These are phyloP conservation scores for Trissonchulus latispiculum DNA, from an alignment of 2,888 invertebrate species.

Conservation along the genomic window DNA sequence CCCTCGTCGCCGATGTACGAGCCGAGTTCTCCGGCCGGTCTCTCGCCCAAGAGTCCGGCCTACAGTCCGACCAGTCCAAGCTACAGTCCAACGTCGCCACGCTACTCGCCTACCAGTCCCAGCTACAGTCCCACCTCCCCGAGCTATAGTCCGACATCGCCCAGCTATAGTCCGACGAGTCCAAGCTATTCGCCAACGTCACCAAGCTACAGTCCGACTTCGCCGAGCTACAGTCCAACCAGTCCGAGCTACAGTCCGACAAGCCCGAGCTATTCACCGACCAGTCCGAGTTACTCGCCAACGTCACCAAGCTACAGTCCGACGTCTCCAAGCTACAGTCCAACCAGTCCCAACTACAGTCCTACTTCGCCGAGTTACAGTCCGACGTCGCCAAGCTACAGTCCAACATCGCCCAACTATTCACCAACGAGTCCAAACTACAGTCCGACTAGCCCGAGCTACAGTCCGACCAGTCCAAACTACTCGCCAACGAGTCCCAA, in stretches of 20 bases:
- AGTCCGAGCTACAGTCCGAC: conserved; percentile 47
- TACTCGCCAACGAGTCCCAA: conserved; percentile 47
- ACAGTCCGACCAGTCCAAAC: conserved; percentile 59
- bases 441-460: conserved; percentile 42
- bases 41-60: conserved; percentile 43
- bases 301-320: conserved; percentile 42
- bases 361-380: conserved; percentile 52
- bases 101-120: conserved; percentile 46
- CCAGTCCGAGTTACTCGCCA: conserved; percentile 66
- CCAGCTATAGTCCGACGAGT: conserved; percentile 37
- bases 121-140: conserved; percentile 62
- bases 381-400: conserved; percentile 46
- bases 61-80: conserved; percentile 46
- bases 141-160: conserved; percentile 61
- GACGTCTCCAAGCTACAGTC: conserved; percentile 4
- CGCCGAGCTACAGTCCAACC: conserved; percentile 47
- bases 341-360: too few species aligned
- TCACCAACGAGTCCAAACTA: conserved; percentile 44
- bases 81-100: conserved; percentile 41
- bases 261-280: conserved; percentile 56
- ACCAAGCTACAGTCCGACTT: conserved; percentile 51
- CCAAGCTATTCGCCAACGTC: conserved; percentile 34
- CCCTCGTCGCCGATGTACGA: conserved; percentile 27
- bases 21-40: conserved; percentile 43
- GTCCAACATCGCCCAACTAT: conserved; percentile 49